These are phyloP conservation scores for Propithecus coquereli DNA, from an alignment of 2,113 vertebrate species.

Conservation along the genomic window DNA sequence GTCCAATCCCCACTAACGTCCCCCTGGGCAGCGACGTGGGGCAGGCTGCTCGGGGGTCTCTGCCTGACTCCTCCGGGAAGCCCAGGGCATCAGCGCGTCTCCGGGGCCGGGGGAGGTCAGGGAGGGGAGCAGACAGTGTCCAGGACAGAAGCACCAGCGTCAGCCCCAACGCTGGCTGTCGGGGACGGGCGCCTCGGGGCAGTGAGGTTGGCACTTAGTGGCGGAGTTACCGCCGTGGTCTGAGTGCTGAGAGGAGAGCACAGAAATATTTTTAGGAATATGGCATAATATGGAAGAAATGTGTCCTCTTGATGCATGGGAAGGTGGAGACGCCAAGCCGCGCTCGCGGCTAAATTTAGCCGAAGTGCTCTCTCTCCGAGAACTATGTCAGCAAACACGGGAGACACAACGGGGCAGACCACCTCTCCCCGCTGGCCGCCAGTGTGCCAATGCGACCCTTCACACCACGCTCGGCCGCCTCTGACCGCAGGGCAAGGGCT, in stretches of 20 bases:
- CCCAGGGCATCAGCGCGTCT: accelerated
- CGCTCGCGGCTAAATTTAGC: conserved; percentile 57
- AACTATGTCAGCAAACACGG: background rate
- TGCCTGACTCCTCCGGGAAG: too few relatives aligned
- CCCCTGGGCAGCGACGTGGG: background rate
- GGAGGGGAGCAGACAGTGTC: background rate
- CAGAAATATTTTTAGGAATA: conserved; percentile 59
- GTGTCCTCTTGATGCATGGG: conserved; percentile 35
- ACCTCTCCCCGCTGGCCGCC: accelerated
- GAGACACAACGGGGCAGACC: background rate
- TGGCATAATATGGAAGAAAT: conserved; percentile 67
- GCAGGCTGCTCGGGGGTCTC: background rate
- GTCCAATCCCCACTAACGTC: background rate
- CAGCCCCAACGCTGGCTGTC: background rate
- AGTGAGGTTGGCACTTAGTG: accelerated
- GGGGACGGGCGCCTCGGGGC: accelerated
- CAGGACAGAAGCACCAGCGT: background rate
- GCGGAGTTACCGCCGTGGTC: background rate
- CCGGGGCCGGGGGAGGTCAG: background rate
- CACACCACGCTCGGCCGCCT: background rate
- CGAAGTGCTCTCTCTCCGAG: background rate
- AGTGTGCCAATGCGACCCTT: background rate
- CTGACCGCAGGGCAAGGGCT: background rate
- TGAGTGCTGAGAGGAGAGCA: background rate
- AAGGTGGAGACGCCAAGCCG: conserved; percentile 20